Base-by-base conservation (phyloP, 1,140 invertebrate genomes). In the Zophobas morio region DNA sequence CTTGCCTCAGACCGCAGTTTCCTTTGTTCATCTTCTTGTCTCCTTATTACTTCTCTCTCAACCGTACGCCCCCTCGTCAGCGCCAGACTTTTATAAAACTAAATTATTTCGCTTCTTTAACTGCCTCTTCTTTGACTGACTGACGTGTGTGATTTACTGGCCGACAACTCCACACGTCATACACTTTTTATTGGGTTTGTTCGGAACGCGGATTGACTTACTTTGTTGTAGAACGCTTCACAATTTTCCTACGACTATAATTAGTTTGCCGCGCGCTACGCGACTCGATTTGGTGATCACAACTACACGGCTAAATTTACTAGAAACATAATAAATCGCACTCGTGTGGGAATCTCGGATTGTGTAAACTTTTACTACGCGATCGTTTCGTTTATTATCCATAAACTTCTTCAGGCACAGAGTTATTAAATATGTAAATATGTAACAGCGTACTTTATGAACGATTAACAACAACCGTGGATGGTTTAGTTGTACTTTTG, bases 101-200 rank as follows among this genome's bases (percentile, higher is more conserved):
- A 66, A 66, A 66, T 66, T 66, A 66, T 66, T 66, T 66, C 60
- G 60, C 60, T 66, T 66, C 60, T 66, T 66, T 66, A 66, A 66
- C 60, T 66, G 60, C 60, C 60, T 40, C 37, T 42, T 40, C 39
- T 46, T 46, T 66, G 60, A 66, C 39, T 66, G 60, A 66, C 39
- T 40, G 60, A 66, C 60, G 20, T 66, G 60, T 66, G 60, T 66
- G 60, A 66, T 66, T 66, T 66, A 66, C 60, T 66, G 39, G 57
- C 57, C 60, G 42, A 66, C 37, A 66, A 66, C 60, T 66, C 60
- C 39, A 42, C 60, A 66, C 60, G 60, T 66, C 60, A 66, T 66
- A 66, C 60, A 34, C 6, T 32, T 66, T 66, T 66, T 66, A 66
- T 51, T 51, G 49, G 6, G 49, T 51, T 51, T n/a, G 49, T 20